Evolutionary conservation across 1,140 invertebrate species (phyloP).

Genomic region (Brachionus rotundiformis): DNA sequence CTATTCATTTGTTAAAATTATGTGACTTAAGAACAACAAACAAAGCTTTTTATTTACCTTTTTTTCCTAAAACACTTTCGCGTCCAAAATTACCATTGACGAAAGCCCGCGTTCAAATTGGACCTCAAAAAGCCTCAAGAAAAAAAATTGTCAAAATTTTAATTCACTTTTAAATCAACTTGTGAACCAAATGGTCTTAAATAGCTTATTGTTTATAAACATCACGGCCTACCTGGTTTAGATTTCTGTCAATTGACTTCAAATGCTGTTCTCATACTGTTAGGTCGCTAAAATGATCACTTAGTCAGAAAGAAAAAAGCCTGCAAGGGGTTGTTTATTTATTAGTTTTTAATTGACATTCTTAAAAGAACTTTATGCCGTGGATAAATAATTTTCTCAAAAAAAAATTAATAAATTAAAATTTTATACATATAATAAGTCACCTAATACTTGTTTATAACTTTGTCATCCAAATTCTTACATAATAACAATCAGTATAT

Average conservation of each 20-base stretch:
- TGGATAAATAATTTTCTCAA: too few relatives aligned
- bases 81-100: not conserved
- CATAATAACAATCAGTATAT: too few relatives aligned
- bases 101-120: not conserved
- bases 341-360: not conserved
- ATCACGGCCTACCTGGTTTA: not conserved
- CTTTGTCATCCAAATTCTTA: too few relatives aligned
- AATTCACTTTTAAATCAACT: not conserved
- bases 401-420: too few relatives aligned
- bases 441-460: too few relatives aligned
- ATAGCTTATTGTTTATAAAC: not conserved
- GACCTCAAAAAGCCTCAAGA: not conserved
- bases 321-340: not conserved
- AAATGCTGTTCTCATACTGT: conserved; percentile 2
- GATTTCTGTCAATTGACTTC: conserved; percentile 8
- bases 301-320: not conserved
- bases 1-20: not conserved
- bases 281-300: not conserved
- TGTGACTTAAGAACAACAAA: not conserved
- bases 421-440: too few relatives aligned
- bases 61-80: not conserved
- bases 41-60: not conserved
- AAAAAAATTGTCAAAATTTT: not conserved
- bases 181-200: not conserved
- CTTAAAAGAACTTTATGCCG: conserved; percentile 14